phyloP scores from a whole-genome alignment of 2,888 invertebrate genomes.

The Uropetala carovei region DNA sequence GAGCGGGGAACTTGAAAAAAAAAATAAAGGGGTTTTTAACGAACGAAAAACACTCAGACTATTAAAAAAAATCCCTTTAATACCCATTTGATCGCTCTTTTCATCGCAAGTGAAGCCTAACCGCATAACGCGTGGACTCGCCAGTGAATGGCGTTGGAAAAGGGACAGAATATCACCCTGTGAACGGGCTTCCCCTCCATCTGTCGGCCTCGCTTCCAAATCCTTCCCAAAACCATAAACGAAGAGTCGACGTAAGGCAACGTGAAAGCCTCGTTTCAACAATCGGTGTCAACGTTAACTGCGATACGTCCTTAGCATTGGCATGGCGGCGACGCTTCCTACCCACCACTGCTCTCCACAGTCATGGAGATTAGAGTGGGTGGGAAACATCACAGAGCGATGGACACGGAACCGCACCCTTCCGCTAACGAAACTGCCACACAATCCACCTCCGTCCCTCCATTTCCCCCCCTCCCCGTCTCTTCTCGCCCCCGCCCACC shows the following conservation, averaged over 20 bases:
- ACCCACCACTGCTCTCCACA: neutral
- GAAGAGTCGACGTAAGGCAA: neutral
- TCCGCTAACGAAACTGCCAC: slow-evolving; percentile 27
- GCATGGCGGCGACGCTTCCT: neutral
- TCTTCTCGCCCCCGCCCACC: neutral
- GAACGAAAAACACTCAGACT: too few species aligned
- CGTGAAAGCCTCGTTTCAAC: neutral
- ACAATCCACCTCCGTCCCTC: slow-evolving; percentile 9
- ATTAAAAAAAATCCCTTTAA: too few species aligned
- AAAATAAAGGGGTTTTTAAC: too few species aligned
- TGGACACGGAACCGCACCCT: neutral
- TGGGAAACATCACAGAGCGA: neutral
- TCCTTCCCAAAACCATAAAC: neutral
- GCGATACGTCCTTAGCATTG: neutral
- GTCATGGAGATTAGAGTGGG: neutral
- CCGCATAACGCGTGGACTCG: too few species aligned
- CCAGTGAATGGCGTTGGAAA: neutral
- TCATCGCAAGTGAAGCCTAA: too few species aligned
- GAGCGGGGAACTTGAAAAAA: too few species aligned
- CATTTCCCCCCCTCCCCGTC: neutral
- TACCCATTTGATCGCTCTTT: too few species aligned
- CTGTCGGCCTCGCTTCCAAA: neutral
- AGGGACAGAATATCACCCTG: neutral
- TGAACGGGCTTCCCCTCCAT: neutral
- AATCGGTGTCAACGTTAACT: neutral